Percentiles rank a stretch among this genome's conserved stretches.
These are phyloP conservation scores for Labia minor DNA, from an alignment of 2,888 invertebrate species.

Conservation along the genomic window DNA sequence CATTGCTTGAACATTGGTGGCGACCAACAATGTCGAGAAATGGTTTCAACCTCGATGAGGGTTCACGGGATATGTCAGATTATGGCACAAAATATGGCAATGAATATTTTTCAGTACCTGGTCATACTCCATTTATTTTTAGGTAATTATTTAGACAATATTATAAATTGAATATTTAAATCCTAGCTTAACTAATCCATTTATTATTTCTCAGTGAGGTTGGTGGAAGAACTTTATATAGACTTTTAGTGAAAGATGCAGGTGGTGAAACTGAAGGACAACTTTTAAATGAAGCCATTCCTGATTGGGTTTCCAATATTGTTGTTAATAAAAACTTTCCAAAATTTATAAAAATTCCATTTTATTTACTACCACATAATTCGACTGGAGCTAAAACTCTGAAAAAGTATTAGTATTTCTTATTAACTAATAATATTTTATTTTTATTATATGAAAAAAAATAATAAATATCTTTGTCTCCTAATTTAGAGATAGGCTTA, in stretches of 20 bases:
- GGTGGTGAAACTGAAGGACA: conserved; percentile 89
- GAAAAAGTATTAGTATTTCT: conserved; percentile 55
- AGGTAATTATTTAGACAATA: too few relatives aligned
- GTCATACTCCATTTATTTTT: conserved; percentile 93
- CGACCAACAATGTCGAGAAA: conserved; percentile 42
- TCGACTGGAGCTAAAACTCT: conserved; percentile 48
- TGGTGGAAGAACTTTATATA: conserved; percentile 86
- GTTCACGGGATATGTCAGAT: conserved; percentile 50
- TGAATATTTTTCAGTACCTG: conserved; percentile 77
- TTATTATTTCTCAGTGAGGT: conserved; percentile 59
- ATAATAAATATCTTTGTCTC: conserved; percentile 16
- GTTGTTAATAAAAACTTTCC: conserved; percentile 89
- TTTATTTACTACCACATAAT: conserved; percentile 90
- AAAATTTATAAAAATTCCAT: conserved; percentile 93
- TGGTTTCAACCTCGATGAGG: conserved; percentile 56
- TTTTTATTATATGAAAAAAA: neutral
- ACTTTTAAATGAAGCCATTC: conserved; percentile 84
- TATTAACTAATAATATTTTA: neutral
- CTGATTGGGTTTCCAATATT: conserved; percentile 90
- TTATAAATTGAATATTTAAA: neutral
- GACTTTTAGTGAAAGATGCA: conserved; percentile 79
- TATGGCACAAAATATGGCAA: conserved; percentile 43
- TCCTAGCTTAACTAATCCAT: too few relatives aligned
- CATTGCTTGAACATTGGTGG: conserved; percentile 90
- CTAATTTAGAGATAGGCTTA: conserved; percentile 70